These are phyloP conservation scores for Theonella swinhoei DNA, from an alignment of 37 sponge, comb jelly and placozoan genomes.

Conservation along the genomic window DNA sequence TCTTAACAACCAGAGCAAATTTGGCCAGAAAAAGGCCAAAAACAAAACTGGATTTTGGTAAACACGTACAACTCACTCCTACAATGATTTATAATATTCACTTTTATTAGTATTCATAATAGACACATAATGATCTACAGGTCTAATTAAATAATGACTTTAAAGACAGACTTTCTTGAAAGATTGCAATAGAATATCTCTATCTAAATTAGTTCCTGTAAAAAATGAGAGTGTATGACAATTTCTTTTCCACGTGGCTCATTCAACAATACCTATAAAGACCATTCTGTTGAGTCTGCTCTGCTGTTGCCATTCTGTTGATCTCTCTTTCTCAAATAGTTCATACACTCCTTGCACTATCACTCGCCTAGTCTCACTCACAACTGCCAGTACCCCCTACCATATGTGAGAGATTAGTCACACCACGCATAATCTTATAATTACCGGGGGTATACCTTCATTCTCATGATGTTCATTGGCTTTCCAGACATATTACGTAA, in stretches of 20 bases:
- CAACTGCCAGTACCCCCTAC: slow-evolving; percentile 68
- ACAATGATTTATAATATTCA: too few species aligned
- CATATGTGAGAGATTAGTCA: not conserved
- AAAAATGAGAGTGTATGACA: not conserved
- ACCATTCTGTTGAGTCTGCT: slow-evolving; percentile 69
- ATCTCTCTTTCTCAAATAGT: slow-evolving; percentile 66
- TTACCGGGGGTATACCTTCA: too few species aligned
- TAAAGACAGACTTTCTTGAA: slow-evolving; percentile 39
- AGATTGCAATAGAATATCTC: slow-evolving; percentile 32
- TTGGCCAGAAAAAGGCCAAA: not conserved
- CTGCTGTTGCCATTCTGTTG: slow-evolving; percentile 58
- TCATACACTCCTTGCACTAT: slow-evolving; percentile 88
- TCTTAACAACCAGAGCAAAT: not conserved
- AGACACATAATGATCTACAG: too few species aligned
- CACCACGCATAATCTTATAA: too few species aligned
- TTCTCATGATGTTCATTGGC: slow-evolving; percentile 66
- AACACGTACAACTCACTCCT: too few species aligned
- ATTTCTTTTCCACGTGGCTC: not conserved
- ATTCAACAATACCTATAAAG: slow-evolving; percentile 59
- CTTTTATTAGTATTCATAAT: too few species aligned
- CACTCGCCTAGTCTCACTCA: slow-evolving; percentile 35
- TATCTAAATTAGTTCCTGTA: slow-evolving; percentile 57
- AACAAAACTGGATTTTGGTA: not conserved
- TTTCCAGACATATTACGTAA: slow-evolving; percentile 19
- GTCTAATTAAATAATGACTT: too few species aligned